These are phyloP conservation scores for Equus przewalskii DNA, from an alignment of 2,113 vertebrate species.

Conservation along the genomic window DNA sequence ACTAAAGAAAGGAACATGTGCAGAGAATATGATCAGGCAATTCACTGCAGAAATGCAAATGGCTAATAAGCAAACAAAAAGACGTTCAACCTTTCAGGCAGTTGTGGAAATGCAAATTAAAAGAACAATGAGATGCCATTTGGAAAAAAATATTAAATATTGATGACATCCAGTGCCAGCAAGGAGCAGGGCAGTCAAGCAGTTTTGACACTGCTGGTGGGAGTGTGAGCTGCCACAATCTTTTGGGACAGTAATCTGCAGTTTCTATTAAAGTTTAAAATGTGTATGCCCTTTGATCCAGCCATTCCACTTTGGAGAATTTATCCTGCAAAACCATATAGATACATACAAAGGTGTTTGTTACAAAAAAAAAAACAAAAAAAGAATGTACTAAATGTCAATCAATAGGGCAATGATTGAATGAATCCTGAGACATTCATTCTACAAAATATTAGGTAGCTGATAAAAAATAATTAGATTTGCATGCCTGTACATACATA, in stretches of 20 bases:
- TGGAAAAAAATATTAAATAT: constrained; percentile 69
- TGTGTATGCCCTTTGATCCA: background rate
- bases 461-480: background rate
- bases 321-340: background rate
- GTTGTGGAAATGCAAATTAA: constrained; percentile 58
- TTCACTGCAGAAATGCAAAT: constrained; percentile 15
- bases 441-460: background rate
- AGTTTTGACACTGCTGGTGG: background rate
- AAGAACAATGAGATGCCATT: constrained; percentile 57
- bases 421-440: background rate
- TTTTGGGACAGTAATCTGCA: constrained; percentile 3
- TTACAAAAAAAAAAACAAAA: background rate
- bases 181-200: background rate
- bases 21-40: background rate
- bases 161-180: constrained; percentile 52
- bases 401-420: background rate
- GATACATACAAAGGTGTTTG: background rate
- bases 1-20: background rate
- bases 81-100: background rate
- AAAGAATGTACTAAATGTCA: background rate
- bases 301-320: background rate
- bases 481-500: background rate
- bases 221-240: background rate
- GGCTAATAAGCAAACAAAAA: background rate
- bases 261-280: constrained; percentile 71